phyloP scores from a whole-genome alignment of 2,888 invertebrate species.

The Polyommatus iphigenia region DNA sequence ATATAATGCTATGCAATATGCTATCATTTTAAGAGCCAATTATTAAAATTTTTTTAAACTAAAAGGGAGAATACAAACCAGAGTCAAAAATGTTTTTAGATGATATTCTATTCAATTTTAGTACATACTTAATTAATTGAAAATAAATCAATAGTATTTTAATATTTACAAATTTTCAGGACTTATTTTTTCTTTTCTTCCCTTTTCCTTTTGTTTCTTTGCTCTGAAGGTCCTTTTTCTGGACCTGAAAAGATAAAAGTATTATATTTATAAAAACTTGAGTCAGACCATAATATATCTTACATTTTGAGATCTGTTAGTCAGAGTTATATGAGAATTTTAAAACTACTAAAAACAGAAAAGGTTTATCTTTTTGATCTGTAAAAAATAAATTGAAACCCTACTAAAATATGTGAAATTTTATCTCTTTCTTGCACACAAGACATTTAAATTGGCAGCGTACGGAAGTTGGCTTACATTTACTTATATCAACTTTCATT shows the following conservation, averaged over 20 bases:
- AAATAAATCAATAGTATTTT: background rate
- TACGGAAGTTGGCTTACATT: too few species aligned
- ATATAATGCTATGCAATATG: too few species aligned
- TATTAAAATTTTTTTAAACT: background rate
- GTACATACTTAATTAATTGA: too few species aligned
- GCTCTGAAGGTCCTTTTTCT: constrained; percentile 71
- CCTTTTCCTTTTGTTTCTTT: constrained; percentile 51
- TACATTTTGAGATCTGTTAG: background rate
- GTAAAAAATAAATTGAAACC: background rate
- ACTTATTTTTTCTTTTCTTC: constrained; percentile 60
- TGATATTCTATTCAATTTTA: background rate
- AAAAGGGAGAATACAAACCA: background rate
- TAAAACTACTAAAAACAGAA: background rate
- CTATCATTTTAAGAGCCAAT: background rate
- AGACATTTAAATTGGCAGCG: too few species aligned
- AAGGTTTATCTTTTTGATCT: background rate
- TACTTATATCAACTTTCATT: background rate
- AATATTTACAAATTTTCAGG: background rate
- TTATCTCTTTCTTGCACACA: too few species aligned
- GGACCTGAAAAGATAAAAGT: constrained; percentile 53
- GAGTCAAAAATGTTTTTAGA: background rate
- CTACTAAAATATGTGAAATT: too few species aligned
- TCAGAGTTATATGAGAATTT: background rate
- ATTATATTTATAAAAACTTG: background rate
- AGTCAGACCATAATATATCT: too few species aligned